Conservation (phyloP, 2,113 vertebrate species). For the Rhinoptilus africanus region DNA sequence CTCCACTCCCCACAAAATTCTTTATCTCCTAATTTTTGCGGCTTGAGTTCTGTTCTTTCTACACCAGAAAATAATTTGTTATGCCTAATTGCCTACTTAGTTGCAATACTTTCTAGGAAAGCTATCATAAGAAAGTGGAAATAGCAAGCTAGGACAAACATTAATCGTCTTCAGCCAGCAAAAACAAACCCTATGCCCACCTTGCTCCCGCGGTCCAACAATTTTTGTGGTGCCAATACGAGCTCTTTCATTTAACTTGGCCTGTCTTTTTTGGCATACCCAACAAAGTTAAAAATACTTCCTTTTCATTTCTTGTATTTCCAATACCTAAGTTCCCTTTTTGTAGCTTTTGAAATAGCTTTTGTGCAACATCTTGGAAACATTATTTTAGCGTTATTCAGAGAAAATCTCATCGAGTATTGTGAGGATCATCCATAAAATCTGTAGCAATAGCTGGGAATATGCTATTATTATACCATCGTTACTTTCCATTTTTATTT, state of each 20-base stretch:
- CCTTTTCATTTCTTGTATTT: neutral
- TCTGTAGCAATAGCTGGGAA: neutral
- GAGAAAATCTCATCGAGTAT: neutral
- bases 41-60: neutral
- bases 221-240: neutral
- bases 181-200: neutral
- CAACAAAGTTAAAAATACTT: neutral
- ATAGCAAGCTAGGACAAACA: neutral
- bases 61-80: conserved; percentile 2
- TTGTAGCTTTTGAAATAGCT: neutral
- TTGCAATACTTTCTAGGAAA: neutral
- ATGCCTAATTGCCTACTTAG: conserved; percentile 18
- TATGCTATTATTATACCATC: neutral
- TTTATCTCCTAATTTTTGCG: neutral
- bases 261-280: neutral
- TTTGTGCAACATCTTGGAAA: neutral
- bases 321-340: neutral
- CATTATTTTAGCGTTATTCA: neutral
- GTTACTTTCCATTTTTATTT: neutral
- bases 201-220: neutral
- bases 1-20: neutral
- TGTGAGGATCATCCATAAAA: neutral
- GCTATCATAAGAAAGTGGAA: neutral
- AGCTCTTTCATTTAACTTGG: conserved; percentile 17
- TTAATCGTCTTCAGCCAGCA: neutral